Conservation (phyloP, 1,140 invertebrate species). For the Lamellibrachia luymesi region DNA sequence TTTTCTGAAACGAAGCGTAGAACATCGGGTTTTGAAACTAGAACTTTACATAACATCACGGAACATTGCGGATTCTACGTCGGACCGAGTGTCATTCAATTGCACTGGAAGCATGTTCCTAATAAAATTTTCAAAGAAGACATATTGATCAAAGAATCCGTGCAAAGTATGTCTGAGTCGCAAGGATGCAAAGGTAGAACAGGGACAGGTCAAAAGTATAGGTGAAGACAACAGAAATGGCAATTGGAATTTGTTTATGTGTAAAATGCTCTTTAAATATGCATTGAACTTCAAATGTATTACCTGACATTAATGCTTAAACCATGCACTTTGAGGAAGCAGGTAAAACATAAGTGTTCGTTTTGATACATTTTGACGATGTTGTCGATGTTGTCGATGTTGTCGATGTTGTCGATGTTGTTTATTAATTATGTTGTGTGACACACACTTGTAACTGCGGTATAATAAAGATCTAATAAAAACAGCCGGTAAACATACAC, state of each 20-base stretch:
- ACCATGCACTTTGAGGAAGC: not conserved
- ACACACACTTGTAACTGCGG: not conserved
- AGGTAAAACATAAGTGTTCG: not conserved
- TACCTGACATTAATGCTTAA: not conserved
- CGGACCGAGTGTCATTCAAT: not conserved
- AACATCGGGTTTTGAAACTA: not conserved
- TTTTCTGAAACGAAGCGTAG: not conserved
- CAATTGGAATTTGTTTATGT: not conserved
- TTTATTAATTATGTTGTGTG: not conserved
- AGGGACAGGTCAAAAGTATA: too few relatives aligned
- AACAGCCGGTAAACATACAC: not conserved
- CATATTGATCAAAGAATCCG: not conserved
- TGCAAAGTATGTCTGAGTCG: not conserved
- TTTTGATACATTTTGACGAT: not conserved
- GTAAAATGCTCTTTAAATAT: not conserved
- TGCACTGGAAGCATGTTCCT: not conserved
- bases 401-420: not conserved
- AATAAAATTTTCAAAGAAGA: too few relatives aligned
- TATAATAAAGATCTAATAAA: not conserved
- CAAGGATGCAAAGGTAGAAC: too few relatives aligned
- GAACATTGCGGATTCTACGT: not conserved
- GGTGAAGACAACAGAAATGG: not conserved
- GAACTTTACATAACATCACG: too few relatives aligned
- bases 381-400: not conserved
- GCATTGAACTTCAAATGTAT: not conserved